These are phyloP conservation scores for Portunus trituberculatus DNA, from an alignment of 1,140 invertebrate genomes.

Conservation along the genomic window DNA sequence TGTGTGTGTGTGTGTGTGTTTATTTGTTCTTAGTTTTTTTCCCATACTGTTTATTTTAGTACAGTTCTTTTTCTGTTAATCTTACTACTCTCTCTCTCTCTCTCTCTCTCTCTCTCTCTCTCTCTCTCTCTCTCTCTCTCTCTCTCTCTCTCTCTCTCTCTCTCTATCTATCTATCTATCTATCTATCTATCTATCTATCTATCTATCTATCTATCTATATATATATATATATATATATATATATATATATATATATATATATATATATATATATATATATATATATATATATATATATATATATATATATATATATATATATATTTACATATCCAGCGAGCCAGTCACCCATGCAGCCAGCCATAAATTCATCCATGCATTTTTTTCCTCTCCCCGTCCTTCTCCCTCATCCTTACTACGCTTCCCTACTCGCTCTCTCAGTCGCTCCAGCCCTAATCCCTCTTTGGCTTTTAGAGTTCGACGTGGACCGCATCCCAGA, in stretches of 20 bases:
- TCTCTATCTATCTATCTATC: too few relatives aligned
- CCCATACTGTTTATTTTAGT: too few relatives aligned
- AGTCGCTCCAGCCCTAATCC: background rate
- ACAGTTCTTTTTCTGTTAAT: too few relatives aligned
- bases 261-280: conserved; percentile 22
- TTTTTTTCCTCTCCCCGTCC: background rate
- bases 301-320: conserved; percentile 25
- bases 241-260: background rate
- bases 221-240: conserved; percentile 17
- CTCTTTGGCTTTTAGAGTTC: conserved; percentile 68
- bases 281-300: background rate
- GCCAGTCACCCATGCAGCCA: background rate
- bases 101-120: too few relatives aligned
- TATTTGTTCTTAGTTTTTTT: too few relatives aligned
- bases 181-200: too few relatives aligned
- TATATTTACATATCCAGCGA: background rate
- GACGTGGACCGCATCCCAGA: conserved; percentile 77
- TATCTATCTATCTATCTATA: background rate
- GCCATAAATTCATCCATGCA: background rate
- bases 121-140: too few relatives aligned
- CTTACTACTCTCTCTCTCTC: too few relatives aligned
- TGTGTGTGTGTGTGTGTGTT: too few relatives aligned
- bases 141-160: too few relatives aligned
- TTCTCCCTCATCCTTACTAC: conserved; percentile 18
- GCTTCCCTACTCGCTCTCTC: conserved; percentile 33